Conservation (phyloP, 2,888 invertebrate species). For the Conomelus anceps region DNA sequence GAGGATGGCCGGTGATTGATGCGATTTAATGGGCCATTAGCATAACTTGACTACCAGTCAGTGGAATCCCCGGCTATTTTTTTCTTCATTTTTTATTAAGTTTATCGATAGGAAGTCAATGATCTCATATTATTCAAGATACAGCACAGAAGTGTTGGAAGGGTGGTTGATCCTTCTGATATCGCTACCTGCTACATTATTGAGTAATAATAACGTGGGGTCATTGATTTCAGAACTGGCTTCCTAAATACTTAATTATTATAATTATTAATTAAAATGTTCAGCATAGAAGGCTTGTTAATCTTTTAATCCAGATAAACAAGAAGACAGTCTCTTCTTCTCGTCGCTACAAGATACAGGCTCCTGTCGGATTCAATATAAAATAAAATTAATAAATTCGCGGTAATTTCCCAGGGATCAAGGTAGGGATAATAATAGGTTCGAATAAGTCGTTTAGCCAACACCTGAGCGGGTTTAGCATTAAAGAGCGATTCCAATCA, state of each 20-base stretch:
- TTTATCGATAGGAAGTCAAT: neutral
- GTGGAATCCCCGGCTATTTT: neutral
- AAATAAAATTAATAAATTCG: neutral
- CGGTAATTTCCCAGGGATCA: neutral
- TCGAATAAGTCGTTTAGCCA: neutral
- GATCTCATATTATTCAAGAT: neutral
- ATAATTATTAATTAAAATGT: neutral
- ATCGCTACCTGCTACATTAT: neutral
- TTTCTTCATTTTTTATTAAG: neutral
- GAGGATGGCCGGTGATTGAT: neutral
- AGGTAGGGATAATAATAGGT: neutral
- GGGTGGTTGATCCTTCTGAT: neutral
- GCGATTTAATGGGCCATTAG: neutral
- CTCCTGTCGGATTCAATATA: neutral
- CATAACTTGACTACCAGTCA: neutral
- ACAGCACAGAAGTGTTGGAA: neutral
- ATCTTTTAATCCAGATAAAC: neutral
- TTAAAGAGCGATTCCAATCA: neutral
- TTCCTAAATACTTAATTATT: neutral
- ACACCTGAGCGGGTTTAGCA: neutral
- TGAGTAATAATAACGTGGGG: neutral
- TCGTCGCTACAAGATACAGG: neutral
- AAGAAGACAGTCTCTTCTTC: neutral
- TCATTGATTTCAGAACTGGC: neutral
- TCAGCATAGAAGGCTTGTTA: neutral